Evolutionary conservation across 1,140 invertebrate genomes (phyloP).

Genomic region (Heliothis subflexa): DNA sequence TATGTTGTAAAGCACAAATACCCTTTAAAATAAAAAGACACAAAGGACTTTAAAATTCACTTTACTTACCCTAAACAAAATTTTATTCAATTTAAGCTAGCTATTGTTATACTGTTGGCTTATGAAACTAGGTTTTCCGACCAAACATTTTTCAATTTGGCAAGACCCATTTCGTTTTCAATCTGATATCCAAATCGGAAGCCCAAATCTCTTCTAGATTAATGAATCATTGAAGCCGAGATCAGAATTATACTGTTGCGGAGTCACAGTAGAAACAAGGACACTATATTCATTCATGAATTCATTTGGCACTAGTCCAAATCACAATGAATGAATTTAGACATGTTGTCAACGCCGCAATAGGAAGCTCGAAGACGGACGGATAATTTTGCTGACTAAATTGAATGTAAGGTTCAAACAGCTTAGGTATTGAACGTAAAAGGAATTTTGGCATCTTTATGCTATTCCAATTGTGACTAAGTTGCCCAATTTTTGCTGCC

Average conservation of each 20-base stretch:
- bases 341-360: conserved; percentile 23
- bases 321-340: conserved; percentile 45
- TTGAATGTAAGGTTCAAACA: background rate
- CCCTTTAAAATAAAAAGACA: too few species aligned
- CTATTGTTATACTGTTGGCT: background rate
- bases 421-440: too few species aligned
- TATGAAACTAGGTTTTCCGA: conserved; percentile 2
- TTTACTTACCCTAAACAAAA: too few species aligned
- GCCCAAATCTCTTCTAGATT: conserved; percentile 15
- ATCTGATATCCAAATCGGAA: conserved; percentile 7
- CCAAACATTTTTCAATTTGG: conserved; percentile 23
- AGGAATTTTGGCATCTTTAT: too few species aligned
- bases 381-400: background rate
- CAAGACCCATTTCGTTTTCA: conserved; percentile 28
- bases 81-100: background rate
- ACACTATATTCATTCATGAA: conserved; percentile 43
- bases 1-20: too few species aligned
- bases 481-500: too few species aligned
- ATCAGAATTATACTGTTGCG: conserved; percentile 37
- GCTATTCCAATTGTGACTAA: too few species aligned
- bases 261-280: conserved; percentile 16
- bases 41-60: too few species aligned
- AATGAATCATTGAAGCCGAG: conserved; percentile 28
- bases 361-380: conserved; percentile 1
- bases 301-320: conserved; percentile 35